Evolutionary conservation across 2,888 invertebrate species (phyloP), one percentile per base, ranked within the genome.

Genomic region (Tridacna crocea): DNA sequence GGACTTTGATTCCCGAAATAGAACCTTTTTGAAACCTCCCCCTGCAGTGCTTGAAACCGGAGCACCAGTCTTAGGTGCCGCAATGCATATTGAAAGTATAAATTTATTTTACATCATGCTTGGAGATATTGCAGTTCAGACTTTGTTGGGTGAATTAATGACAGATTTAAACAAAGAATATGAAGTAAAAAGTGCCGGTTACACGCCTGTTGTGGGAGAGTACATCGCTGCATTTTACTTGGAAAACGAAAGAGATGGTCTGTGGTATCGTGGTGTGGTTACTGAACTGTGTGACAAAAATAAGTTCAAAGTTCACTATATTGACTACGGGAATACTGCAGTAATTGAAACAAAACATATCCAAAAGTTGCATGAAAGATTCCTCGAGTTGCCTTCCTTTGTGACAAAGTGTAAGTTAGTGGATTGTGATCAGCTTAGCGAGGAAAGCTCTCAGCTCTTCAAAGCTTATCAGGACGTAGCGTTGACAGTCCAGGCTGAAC

Each of bases 241-340:
- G 13, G 78, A 47, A 6, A 88, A 87, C 46, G 77, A 70, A 17
- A 75, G 2, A 11, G 91, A 92, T 81, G 84, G 85, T 17, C 24
- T 58, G 13, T 93, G 92, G 93, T 93, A 93, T 74, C 73, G 93
- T 60, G 92, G 89, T 3, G 82, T 83, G 48, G 87, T 93, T 0
- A 74, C 82, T 19, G 87, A 87, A 24, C 77, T 83, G 11, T 74
- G 88, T 10, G 79, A 82, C 12, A 87, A 79, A 10, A 47, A 81
- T 4, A 77, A 75, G n/a, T 88, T 82, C 22, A 83, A 83, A 47
- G 90, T 93, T 0, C 87, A 86, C 60, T 94, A 91, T 82, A 88
- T 94, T 55, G 94, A 94, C 79, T 94, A 92, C 88, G 94, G 94
- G 0, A 93, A 93, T 72, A 77, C 66, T n/a, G 91, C 89, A 48